A percentile compares a stretch with the other conserved stretches of the same genome.
Conservation (phyloP, 2,797 vertebrate species). For the Scarus forsteni region DNA sequence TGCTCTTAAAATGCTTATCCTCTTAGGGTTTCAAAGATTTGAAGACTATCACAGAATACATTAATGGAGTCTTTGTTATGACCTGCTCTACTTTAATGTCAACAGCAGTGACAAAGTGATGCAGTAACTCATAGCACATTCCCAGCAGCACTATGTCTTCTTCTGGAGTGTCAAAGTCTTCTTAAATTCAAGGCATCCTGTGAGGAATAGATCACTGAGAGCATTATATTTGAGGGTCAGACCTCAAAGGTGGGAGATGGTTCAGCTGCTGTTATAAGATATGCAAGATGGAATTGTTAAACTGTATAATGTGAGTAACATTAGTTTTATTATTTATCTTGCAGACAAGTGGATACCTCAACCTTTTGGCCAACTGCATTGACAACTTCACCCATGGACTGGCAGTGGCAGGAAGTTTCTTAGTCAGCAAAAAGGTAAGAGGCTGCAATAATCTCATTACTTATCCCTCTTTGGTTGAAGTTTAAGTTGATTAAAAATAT, state of each 20-base stretch:
- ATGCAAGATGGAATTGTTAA: background rate
- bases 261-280: background rate
- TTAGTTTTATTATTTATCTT: constrained; percentile 12
- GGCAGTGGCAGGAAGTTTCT: constrained; percentile 96
- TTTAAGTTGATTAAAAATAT: no score
- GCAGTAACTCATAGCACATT: background rate
- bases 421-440: constrained; percentile 97
- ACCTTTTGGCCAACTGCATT: constrained; percentile 96
- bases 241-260: constrained; percentile 6
- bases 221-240: background rate
- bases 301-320: constrained; percentile 5
- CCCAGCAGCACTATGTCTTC: background rate
- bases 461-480: no score
- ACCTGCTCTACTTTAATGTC: background rate
- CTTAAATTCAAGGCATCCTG: background rate
- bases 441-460: background rate
- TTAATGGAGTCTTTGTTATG: no score
- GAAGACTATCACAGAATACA: background rate
- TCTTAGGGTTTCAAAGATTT: background rate
- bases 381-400: constrained; percentile 99
- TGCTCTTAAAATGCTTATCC: background rate
- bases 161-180: background rate
- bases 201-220: constrained; percentile 11
- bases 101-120: background rate
- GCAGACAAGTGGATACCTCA: constrained; percentile 97